Conservation (phyloP, 2,888 invertebrate species). For the Invenusta paracnida region DNA sequence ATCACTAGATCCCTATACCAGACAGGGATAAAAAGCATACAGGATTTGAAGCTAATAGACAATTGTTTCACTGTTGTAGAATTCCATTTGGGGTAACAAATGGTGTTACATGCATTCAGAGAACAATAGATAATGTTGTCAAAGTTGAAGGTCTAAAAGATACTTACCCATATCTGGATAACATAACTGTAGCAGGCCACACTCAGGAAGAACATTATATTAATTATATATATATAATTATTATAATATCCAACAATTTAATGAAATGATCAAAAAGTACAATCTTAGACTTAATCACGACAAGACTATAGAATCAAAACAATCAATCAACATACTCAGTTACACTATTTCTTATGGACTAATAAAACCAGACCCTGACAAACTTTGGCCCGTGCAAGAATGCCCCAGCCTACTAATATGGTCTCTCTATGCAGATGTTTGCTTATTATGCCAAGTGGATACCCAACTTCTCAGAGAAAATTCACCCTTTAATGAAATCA, state of each 20-base stretch:
- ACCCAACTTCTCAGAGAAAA: background rate
- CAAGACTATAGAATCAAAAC: too few species aligned
- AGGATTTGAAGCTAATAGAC: background rate
- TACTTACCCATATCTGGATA: background rate
- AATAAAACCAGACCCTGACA: background rate
- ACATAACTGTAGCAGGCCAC: background rate
- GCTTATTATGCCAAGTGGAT: background rate
- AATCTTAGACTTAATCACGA: too few species aligned
- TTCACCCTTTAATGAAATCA: background rate
- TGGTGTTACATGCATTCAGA: background rate
- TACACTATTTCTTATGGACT: too few species aligned
- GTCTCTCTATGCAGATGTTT: too few species aligned
- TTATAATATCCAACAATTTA: too few species aligned
- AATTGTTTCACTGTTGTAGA: constrained; percentile 4
- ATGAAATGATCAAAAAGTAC: too few species aligned
- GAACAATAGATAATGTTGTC: background rate
- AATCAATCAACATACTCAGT: too few species aligned
- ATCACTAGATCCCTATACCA: background rate
- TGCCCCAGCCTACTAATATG: too few species aligned
- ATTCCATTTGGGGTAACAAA: constrained; percentile 26
- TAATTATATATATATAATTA: too few species aligned
- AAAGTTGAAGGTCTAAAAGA: background rate
- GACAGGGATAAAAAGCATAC: background rate
- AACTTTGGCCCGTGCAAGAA: too few species aligned
- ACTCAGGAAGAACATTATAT: constrained; percentile 6